phyloP scores from a whole-genome alignment of 2,797 vertebrate genomes.

The Labroides dimidiatus region DNA sequence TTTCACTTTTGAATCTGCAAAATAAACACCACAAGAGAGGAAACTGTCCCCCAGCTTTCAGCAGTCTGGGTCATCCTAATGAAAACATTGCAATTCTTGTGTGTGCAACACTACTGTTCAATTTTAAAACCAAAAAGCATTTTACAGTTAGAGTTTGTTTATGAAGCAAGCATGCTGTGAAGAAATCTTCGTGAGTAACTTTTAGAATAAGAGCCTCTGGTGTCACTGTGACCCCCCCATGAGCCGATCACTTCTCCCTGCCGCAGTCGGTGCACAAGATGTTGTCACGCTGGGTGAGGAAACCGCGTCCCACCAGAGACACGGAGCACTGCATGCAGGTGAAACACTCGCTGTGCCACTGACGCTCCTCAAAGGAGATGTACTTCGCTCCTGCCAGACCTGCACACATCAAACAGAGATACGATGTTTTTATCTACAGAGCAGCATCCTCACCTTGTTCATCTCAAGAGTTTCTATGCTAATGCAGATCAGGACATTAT shows the following conservation, averaged over 20 bases:
- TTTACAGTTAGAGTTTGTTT: conserved; percentile 24
- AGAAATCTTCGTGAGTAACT: conserved; percentile 11
- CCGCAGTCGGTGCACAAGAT: conserved; percentile 92
- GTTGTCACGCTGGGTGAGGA: conserved; percentile 88
- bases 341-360: conserved; percentile 98
- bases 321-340: conserved; percentile 88
- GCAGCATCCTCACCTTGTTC: conserved; percentile 5
- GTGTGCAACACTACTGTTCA: conserved; percentile 9
- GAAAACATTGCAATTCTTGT: not conserved
- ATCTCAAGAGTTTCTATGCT: conserved; percentile 1
- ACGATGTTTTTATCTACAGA: not conserved
- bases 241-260: conserved; percentile 80
- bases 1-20: not conserved
- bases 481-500: conserved; percentile 10
- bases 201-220: conserved; percentile 12
- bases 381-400: conserved; percentile 92
- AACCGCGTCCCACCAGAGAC: conserved; percentile 91
- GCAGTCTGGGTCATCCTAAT: conserved; percentile 9
- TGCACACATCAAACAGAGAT: conserved; percentile 63
- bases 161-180: conserved; percentile 12
- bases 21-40: not conserved
- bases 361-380: conserved; percentile 94
- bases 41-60: not conserved
- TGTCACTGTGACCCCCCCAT: conserved; percentile 1
- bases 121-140: conserved; percentile 27